Evolutionary conservation across 2,888 invertebrate species (phyloP).

Genomic region (Cheilosia vulpina): DNA sequence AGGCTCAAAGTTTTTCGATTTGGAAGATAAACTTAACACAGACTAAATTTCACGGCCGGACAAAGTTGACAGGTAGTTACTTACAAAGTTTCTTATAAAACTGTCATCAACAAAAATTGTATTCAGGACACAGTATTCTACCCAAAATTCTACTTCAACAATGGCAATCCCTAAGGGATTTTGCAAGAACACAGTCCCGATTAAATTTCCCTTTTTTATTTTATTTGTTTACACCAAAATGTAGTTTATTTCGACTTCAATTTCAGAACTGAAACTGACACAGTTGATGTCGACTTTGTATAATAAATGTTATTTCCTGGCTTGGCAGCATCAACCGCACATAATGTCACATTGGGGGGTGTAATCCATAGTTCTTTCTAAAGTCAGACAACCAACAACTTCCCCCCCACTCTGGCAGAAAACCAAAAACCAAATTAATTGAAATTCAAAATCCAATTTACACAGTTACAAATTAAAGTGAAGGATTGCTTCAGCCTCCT

Average conservation of each 20-base stretch:
- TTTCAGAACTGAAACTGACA: slow-evolving; percentile 7
- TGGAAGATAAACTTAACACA: no score
- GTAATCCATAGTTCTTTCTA: slow-evolving; percentile 33
- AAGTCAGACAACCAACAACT: slow-evolving; percentile 18
- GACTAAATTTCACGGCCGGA: no score
- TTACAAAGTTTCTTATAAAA: no score
- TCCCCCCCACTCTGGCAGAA: background rate
- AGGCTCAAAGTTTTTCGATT: no score
- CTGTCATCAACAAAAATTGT: no score
- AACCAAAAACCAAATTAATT: slow-evolving; percentile 62
- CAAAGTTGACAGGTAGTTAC: no score
- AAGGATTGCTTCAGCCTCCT: background rate
- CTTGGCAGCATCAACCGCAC: slow-evolving; percentile 47
- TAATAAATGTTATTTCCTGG: slow-evolving; percentile 63
- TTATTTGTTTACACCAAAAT: slow-evolving; percentile 14
- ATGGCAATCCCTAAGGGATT: background rate
- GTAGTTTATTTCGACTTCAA: slow-evolving; percentile 8
- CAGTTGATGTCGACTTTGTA: slow-evolving; percentile 18
- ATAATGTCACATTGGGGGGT: slow-evolving; percentile 53
- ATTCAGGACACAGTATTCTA: no score
- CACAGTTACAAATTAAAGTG: slow-evolving; percentile 47
- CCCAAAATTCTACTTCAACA: no score
- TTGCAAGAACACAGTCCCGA: background rate
- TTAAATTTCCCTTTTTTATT: no score
- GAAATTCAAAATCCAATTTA: slow-evolving; percentile 71